Conservation (phyloP, 30 jellyfish, hydroid and myxozoan species). For the Cassiopea andromeda region DNA sequence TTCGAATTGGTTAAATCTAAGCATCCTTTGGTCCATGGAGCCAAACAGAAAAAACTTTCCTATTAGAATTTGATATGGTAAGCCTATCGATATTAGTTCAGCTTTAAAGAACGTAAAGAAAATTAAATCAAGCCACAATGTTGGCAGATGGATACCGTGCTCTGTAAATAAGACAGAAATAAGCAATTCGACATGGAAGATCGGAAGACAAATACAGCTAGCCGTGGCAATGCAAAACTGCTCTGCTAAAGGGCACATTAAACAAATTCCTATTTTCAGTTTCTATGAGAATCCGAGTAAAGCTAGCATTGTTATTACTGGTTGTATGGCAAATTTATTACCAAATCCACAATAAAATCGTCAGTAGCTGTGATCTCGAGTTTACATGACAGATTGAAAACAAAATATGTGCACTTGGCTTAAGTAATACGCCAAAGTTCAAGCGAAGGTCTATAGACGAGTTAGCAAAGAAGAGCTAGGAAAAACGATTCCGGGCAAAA, state of each 20-base stretch:
- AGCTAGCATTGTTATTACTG: neutral
- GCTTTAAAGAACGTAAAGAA: neutral
- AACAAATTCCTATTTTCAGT: neutral
- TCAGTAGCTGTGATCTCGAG: neutral
- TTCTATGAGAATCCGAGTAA: neutral
- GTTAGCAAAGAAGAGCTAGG: neutral
- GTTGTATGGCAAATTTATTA: conserved; percentile 4
- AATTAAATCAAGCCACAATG: neutral
- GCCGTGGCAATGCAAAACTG: neutral
- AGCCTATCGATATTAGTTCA: neutral
- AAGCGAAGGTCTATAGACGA: neutral
- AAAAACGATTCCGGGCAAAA: neutral
- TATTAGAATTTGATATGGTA: too few relatives aligned
- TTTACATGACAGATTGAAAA: neutral
- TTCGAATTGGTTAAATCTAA: too few relatives aligned
- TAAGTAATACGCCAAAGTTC: neutral
- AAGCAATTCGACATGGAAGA: neutral
- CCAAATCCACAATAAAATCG: neutral
- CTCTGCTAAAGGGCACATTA: neutral
- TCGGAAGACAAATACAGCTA: neutral
- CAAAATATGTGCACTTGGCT: neutral
- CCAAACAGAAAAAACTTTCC: too few relatives aligned
- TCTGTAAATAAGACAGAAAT: neutral
- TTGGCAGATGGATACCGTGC: neutral
- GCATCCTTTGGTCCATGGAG: too few relatives aligned